Evolutionary conservation across 53 echinoderm and acorn worm species (phyloP).

Genomic region (Henricia sp.): DNA sequence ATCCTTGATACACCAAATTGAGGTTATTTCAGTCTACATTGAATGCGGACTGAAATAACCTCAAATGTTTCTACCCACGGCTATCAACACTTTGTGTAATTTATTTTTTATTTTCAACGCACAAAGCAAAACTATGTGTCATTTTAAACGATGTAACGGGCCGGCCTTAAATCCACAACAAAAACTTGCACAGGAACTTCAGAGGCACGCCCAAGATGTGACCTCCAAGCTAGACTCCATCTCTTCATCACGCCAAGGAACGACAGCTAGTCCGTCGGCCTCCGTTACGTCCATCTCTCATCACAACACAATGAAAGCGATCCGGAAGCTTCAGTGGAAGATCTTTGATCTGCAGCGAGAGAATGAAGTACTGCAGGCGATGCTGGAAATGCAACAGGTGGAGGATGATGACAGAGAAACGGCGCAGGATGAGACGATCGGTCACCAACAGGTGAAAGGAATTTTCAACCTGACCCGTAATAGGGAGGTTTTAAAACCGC

Average conservation of each 20-base stretch:
- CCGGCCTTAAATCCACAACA: too few species aligned
- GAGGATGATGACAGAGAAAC: slow-evolving; percentile 15
- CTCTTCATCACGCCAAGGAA: not conserved
- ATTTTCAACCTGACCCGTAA: not conserved
- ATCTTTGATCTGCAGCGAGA: slow-evolving; percentile 60
- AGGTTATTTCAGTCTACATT: too few species aligned
- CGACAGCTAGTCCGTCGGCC: not conserved
- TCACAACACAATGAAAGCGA: slow-evolving; percentile 41
- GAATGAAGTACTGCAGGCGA: slow-evolving; percentile 46
- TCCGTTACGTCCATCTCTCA: not conserved
- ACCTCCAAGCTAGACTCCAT: slow-evolving; percentile 46
- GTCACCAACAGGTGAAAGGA: not conserved
- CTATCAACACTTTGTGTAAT: too few species aligned
- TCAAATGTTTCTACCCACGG: too few species aligned
- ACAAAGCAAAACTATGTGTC: too few species aligned
- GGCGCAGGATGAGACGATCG: not conserved
- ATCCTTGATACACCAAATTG: too few species aligned
- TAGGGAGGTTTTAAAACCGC: not conserved
- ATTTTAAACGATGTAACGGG: too few species aligned
- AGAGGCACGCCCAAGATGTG: slow-evolving; percentile 27
- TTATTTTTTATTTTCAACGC: too few species aligned
- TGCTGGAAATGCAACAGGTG: slow-evolving; percentile 49
- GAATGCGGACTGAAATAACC: too few species aligned
- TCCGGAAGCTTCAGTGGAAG: slow-evolving; percentile 59
- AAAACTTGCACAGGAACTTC: slow-evolving; percentile 40